Conservation (phyloP, 64 coral and sea anemone genomes). For the Dendronephthya gigantea region DNA sequence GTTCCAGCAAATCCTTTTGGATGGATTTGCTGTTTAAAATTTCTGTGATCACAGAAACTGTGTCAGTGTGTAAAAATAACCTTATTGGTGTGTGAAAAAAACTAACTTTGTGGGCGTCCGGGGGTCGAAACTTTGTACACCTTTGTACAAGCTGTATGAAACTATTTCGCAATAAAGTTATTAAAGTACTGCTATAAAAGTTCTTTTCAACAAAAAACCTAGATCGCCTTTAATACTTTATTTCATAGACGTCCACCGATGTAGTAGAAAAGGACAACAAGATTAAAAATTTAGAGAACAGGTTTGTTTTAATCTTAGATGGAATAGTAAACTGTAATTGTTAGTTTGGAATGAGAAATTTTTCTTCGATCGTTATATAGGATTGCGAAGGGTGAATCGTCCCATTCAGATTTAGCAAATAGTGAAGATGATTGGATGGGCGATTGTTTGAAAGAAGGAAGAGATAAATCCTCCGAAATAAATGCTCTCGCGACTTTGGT, state of each 20-base stretch:
- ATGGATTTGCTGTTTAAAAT: no score
- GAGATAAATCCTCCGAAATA: not conserved
- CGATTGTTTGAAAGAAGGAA: not conserved
- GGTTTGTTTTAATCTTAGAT: no score
- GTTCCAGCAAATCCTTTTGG: no score
- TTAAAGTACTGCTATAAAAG: not conserved
- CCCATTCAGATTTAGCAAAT: not conserved
- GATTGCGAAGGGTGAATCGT: not conserved
- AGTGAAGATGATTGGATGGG: not conserved
- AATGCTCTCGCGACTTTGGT: conserved; percentile 4
- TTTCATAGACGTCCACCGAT: not conserved
- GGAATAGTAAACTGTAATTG: not conserved
- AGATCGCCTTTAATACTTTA: not conserved
- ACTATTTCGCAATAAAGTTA: no score
- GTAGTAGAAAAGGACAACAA: not conserved
- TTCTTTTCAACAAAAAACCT: not conserved
- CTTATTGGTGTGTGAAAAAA: no score
- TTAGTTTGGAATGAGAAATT: not conserved
- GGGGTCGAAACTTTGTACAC: no score
- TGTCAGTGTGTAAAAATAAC: no score
- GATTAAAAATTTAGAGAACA: conserved; percentile 1
- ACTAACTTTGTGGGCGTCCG: no score
- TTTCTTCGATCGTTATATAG: not conserved
- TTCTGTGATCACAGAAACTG: no score
- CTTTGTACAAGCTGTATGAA: no score